phyloP scores from a whole-genome alignment of 2,113 vertebrate species.

The Hippocampus mohnikei region DNA sequence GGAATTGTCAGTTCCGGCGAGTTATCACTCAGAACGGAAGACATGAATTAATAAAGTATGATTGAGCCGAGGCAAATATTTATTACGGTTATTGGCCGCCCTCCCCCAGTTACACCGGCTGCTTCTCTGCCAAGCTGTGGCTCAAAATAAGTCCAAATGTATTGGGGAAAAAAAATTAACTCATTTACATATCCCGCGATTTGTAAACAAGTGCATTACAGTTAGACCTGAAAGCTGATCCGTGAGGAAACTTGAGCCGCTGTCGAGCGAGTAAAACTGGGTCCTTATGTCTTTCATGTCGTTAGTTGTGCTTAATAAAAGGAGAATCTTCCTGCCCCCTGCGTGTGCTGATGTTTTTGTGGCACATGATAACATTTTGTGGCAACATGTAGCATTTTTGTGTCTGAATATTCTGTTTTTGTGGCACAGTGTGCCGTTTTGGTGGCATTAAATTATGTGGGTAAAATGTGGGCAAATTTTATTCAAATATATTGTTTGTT shows the following conservation, averaged over 20 bases:
- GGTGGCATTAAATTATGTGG: too few relatives aligned
- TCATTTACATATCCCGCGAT: constrained; percentile 26
- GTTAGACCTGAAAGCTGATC: constrained; percentile 5
- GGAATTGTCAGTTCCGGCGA: neutral
- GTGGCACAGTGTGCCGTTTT: too few relatives aligned
- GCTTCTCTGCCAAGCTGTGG: neutral
- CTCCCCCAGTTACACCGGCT: neutral
- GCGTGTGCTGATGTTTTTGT: too few relatives aligned
- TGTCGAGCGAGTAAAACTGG: neutral
- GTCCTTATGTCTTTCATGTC: neutral
- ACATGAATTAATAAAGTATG: constrained; percentile 45
- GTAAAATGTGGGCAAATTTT: too few relatives aligned
- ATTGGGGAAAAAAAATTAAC: neutral
- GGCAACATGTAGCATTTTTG: too few relatives aligned
- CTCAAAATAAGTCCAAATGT: neutral
- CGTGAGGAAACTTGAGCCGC: neutral
- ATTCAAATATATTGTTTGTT: too few relatives aligned
- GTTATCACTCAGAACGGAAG: constrained; percentile 28
- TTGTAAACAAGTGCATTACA: neutral
- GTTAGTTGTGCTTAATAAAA: too few relatives aligned
- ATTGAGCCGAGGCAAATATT: constrained; percentile 38
- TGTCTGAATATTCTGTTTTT: too few relatives aligned
- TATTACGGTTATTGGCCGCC: constrained; percentile 23
- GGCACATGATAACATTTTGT: too few relatives aligned
- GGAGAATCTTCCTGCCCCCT: too few relatives aligned